Base-by-base conservation (phyloP, 1,140 invertebrate species). In the Pygmarrhopalites habei region DNA sequence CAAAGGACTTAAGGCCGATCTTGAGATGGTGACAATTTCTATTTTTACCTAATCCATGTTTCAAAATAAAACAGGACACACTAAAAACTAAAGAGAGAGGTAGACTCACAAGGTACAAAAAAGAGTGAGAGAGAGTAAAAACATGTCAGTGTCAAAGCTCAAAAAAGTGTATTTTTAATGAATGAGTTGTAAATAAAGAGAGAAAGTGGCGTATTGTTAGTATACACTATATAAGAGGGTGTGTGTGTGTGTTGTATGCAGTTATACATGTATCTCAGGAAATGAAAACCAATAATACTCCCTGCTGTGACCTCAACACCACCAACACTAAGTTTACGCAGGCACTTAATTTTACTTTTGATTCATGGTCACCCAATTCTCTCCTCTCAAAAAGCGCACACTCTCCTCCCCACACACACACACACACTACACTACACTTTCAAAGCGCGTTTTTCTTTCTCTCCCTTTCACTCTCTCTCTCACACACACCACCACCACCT, bases 201-300 rank as follows among this genome's bases (percentile, higher is more conserved):
- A 41, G 39, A 41, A 12, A n/a, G 12, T 12, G 39, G 12, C 39
- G 12, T n/a, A 12, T n/a, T 12, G 12, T 12, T 12, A 41, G 12
- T n/a, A 41, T 41, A 12, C 39, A 41, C 39, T 41, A 41, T n/a
- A 12, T 41, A 12, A 12, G 39, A n/a, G 12, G n/a, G 12, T 41
- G 39, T 41, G 39, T 12, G 12, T 41, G 12, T 41, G 39, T 49
- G 19, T 49, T 7, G 7, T 23, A 5, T 12, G 46, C 12, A 19
- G 23, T 15, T 15, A 21, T 49, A 19, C 12, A 14, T 49, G 14
- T 21, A 21, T 15, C 12, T 49, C 23, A 7, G 46, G 46, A 49
- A 49, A 49, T 49, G 12, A 49, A 49, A 49, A 49, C 46, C 46
- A 49, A 49, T 21, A 49, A n/a, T n/a, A n/a, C 46, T 21, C 46